phyloP scores from a whole-genome alignment of 2,797 vertebrate genomes.

The Ctenosaura bakeri region DNA sequence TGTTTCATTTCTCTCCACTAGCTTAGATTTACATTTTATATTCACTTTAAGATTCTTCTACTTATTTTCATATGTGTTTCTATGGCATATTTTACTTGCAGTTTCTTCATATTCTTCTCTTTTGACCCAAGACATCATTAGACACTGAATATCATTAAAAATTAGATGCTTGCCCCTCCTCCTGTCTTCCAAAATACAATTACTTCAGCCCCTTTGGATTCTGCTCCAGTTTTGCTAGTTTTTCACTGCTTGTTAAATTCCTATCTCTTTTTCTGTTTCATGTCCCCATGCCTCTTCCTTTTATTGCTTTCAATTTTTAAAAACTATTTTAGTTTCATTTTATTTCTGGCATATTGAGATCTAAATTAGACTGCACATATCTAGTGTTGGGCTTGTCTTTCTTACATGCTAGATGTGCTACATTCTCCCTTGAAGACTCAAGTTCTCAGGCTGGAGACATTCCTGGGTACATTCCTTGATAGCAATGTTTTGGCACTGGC shows the following conservation, averaged over 20 bases:
- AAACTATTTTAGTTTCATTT: background rate
- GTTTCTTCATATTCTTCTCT: background rate
- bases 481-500: too few relatives aligned
- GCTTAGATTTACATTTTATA: background rate
- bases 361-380: background rate
- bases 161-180: background rate
- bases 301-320: conserved; percentile 7
- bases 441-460: too few relatives aligned
- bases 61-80: background rate
- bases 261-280: background rate
- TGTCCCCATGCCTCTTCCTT: background rate
- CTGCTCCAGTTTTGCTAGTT: background rate
- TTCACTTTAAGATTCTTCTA: background rate
- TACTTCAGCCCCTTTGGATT: background rate
- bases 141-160: background rate
- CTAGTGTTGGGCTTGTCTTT: background rate
- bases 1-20: background rate
- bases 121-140: background rate
- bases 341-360: background rate
- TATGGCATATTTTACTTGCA: background rate
- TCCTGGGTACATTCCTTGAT: too few relatives aligned
- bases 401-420: background rate
- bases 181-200: background rate
- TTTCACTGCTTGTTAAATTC: background rate
- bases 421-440: too few relatives aligned